Percentiles rank a stretch among this genome's conserved stretches.
These are phyloP conservation scores for Trachelus tabidus DNA, from an alignment of 2,888 invertebrate genomes.

Conservation along the genomic window DNA sequence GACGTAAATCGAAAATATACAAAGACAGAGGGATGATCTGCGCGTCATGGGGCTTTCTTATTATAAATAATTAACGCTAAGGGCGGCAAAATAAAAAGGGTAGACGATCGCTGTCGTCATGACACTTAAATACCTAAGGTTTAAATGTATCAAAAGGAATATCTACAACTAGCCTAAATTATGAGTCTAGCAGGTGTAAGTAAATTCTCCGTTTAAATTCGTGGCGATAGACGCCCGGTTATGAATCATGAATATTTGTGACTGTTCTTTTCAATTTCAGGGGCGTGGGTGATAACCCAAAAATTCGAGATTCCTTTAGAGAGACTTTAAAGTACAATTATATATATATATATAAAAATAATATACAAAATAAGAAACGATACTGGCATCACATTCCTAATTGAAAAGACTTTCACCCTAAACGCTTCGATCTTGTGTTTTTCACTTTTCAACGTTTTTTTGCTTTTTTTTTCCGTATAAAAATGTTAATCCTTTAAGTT, in stretches of 20 bases:
- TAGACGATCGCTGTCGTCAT: not conserved
- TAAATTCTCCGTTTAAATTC: constrained; percentile 41
- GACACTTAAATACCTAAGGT: constrained; percentile 9
- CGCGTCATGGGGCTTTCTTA: not conserved
- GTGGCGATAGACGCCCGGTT: not conserved
- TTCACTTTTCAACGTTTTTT: not conserved
- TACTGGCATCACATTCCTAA: constrained; percentile 37
- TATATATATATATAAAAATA: constrained; percentile 23
- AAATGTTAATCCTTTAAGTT: constrained; percentile 20
- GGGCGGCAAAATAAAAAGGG: not conserved
- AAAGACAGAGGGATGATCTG: not conserved
- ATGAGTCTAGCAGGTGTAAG: constrained; percentile 38
- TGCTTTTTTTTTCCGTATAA: not conserved
- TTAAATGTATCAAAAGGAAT: constrained; percentile 9
- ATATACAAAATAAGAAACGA: constrained; percentile 31
- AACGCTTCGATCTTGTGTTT: not conserved
- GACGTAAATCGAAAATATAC: not conserved
- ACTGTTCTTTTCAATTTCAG: not conserved
- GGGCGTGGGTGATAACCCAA: not conserved
- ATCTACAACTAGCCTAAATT: constrained; percentile 24
- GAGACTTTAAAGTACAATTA: constrained; percentile 17
- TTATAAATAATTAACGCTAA: not conserved
- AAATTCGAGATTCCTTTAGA: not conserved
- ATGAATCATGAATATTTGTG: not conserved
- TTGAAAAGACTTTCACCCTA: not conserved